Conservation (phyloP, 2,113 vertebrate species). For the Amphiprion ocellaris region DNA sequence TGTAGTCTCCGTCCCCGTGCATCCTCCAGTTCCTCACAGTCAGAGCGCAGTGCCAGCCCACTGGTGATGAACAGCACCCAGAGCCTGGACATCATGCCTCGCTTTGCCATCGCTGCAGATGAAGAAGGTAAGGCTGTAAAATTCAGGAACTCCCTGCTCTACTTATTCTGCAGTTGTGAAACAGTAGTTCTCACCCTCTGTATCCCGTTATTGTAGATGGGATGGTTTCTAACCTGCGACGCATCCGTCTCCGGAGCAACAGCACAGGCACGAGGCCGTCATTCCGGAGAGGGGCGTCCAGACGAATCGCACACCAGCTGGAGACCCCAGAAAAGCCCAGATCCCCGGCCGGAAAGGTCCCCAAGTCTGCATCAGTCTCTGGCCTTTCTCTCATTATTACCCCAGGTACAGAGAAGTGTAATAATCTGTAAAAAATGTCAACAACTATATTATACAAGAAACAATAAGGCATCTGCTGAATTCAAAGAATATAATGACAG, state of each 20-base stretch:
- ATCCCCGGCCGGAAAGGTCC: conserved; percentile 82
- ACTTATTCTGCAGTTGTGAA: background rate
- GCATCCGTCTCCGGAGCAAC: conserved; percentile 93
- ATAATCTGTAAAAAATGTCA: background rate
- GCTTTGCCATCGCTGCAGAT: conserved; percentile 90
- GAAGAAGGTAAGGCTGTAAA: conserved; percentile 85
- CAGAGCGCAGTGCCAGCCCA: conserved; percentile 87
- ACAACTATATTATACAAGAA: too few species aligned
- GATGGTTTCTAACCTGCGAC: conserved; percentile 85
- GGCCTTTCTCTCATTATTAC: conserved; percentile 94
- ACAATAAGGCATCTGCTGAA: too few species aligned
- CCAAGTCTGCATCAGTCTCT: conserved; percentile 93
- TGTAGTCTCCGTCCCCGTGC: conserved; percentile 90
- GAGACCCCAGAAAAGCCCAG: conserved; percentile 85
- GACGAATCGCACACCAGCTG: conserved; percentile 83
- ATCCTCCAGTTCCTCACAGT: conserved; percentile 89
- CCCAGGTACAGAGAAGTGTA: conserved; percentile 81
- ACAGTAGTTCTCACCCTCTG: background rate
- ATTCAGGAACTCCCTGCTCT: background rate
- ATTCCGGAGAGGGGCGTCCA: conserved; percentile 81
- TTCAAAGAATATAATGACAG: background rate
- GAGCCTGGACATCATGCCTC: conserved; percentile 92
- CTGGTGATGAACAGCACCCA: conserved; percentile 87
- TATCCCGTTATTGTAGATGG: conserved; percentile 58
- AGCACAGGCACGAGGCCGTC: conserved; percentile 91